Conservation (phyloP, 2,888 invertebrate species). For the Rhyacophila evoluta region DNA sequence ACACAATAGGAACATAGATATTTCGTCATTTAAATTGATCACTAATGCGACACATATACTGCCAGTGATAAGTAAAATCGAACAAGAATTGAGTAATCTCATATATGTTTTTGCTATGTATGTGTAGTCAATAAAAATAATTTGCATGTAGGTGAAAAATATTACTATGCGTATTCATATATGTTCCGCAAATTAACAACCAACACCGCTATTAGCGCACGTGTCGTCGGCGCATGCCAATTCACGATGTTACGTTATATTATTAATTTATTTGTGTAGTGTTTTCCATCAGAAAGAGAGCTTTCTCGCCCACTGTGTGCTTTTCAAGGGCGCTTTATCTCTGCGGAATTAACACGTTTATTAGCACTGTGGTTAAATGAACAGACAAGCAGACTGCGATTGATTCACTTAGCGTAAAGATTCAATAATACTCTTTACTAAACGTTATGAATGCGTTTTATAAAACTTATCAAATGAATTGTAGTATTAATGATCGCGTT, state of each 20-base stretch:
- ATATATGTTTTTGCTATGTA: too few species aligned
- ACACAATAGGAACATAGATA: too few species aligned
- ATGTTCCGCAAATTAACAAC: background rate
- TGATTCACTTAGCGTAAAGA: too few species aligned
- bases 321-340: constrained; percentile 2
- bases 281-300: constrained; percentile 5
- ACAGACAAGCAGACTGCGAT: background rate
- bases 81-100: too few species aligned
- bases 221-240: background rate
- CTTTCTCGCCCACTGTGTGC: constrained; percentile 2
- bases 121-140: too few species aligned
- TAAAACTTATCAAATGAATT: too few species aligned
- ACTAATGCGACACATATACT: too few species aligned
- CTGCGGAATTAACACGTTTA: background rate
- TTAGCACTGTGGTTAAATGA: background rate
- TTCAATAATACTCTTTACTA: too few species aligned
- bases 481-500: too few species aligned
- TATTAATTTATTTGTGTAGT: constrained; percentile 7
- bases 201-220: constrained; percentile 7
- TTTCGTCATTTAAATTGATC: too few species aligned
- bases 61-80: too few species aligned
- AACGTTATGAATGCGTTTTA: too few species aligned
- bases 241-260: constrained; percentile 2
- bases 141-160: background rate
- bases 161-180: background rate